Evolutionary conservation across 2,888 invertebrate genomes (phyloP).

Genomic region (Beris morrisii): DNA sequence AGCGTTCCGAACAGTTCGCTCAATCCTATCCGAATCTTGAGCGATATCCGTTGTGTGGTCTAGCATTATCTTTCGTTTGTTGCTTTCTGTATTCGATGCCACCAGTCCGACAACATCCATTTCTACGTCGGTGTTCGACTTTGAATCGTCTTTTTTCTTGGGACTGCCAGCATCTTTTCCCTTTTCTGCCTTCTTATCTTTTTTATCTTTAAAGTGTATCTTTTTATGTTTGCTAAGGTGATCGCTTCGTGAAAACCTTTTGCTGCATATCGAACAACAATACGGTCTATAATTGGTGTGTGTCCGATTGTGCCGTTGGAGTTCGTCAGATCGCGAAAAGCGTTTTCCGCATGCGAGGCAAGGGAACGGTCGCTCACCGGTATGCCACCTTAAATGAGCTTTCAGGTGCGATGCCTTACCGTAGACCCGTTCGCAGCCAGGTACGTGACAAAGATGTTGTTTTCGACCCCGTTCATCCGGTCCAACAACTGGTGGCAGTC

Average conservation of each 20-base stretch:
- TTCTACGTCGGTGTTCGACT: not conserved
- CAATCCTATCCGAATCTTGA: slow-evolving; percentile 4
- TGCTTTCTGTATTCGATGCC: not conserved
- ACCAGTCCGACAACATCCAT: slow-evolving; percentile 4
- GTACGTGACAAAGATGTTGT: slow-evolving; percentile 83
- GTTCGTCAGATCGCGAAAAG: slow-evolving; percentile 89
- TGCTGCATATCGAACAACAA: slow-evolving; percentile 82
- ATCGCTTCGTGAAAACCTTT: slow-evolving; percentile 90
- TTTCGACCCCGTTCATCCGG: slow-evolving; percentile 76
- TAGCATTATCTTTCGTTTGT: slow-evolving; percentile 20
- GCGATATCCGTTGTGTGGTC: slow-evolving; percentile 23
- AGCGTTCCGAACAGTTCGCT: slow-evolving; percentile 40
- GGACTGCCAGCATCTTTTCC: slow-evolving; percentile 22
- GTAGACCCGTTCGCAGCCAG: slow-evolving; percentile 85
- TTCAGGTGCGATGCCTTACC: slow-evolving; percentile 93
- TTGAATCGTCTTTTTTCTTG: slow-evolving; percentile 19
- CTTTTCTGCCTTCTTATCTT: slow-evolving; percentile 47
- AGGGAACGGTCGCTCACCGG: slow-evolving; percentile 87
- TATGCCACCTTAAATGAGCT: slow-evolving; percentile 91
- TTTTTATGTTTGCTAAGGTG: slow-evolving; percentile 92
- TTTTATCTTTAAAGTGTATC: slow-evolving; percentile 67
- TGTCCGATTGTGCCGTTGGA: slow-evolving; percentile 84
- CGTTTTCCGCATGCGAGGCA: slow-evolving; percentile 88
- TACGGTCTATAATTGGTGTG: slow-evolving; percentile 91
- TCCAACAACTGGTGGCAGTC: slow-evolving; percentile 70